Evolutionary conservation across 2,888 invertebrate species (phyloP).

Genomic region (Epirrhoe alternata): DNA sequence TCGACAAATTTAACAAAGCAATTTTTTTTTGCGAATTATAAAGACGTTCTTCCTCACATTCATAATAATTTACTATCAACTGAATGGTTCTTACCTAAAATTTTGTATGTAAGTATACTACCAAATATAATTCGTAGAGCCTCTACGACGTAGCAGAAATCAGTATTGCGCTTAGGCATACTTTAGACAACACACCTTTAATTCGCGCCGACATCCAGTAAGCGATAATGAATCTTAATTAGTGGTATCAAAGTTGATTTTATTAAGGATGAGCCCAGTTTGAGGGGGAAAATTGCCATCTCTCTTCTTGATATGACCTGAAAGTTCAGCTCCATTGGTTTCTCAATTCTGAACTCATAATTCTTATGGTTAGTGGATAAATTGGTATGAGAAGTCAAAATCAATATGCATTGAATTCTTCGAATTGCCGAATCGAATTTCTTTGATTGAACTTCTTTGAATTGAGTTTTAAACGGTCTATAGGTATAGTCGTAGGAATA

Average conservation of each 20-base stretch:
- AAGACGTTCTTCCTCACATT: not conserved
- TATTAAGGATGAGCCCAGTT: conserved; percentile 4
- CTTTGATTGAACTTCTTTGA: too few relatives aligned
- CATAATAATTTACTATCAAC: too few relatives aligned
- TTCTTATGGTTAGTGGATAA: conserved; percentile 52
- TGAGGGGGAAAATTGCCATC: conserved; percentile 60
- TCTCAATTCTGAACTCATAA: conserved; percentile 69
- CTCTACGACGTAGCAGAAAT: conserved; percentile 4
- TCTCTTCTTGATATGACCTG: conserved; percentile 65
- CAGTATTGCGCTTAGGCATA: not conserved
- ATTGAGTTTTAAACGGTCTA: too few relatives aligned
- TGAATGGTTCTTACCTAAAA: too few relatives aligned
- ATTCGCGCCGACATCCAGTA: not conserved
- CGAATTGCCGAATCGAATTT: too few relatives aligned
- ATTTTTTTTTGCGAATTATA: not conserved
- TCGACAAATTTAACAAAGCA: not conserved
- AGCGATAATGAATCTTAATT: conserved; percentile 7
- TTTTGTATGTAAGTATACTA: too few relatives aligned
- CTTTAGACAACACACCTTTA: too few relatives aligned
- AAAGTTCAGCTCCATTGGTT: conserved; percentile 73
- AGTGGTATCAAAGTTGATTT: not conserved
- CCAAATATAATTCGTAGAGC: not conserved
- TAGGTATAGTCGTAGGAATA: too few relatives aligned
- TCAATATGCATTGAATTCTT: too few relatives aligned
- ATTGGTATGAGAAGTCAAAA: conserved; percentile 19